Evolutionary conservation across 1,140 invertebrate species (phyloP).

Genomic region (Zeugodacus cucurbitae): DNA sequence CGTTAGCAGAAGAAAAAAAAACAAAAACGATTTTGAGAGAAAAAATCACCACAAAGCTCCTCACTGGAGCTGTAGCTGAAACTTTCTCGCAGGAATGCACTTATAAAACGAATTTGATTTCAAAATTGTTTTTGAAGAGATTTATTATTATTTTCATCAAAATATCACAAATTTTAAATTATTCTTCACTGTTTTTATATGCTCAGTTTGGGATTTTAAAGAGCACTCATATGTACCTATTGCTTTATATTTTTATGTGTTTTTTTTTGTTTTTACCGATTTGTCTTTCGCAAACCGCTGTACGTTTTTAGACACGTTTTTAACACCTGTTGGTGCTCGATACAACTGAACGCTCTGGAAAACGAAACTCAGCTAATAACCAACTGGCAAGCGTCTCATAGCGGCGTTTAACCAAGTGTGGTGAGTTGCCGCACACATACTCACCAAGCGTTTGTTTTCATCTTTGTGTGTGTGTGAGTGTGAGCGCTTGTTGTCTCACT

Average conservation of each 20-base stretch:
- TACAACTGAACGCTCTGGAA: conserved; percentile 43
- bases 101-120: not conserved
- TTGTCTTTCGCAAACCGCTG: not conserved
- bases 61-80: not conserved
- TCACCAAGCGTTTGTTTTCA: too few species aligned
- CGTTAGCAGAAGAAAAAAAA: not conserved
- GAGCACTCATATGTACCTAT: not conserved
- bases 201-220: not conserved
- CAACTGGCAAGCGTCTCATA: not conserved
- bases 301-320: conserved; percentile 43
- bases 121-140: not conserved
- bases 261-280: conserved; percentile 20
- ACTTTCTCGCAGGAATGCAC: not conserved
- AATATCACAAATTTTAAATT: not conserved
- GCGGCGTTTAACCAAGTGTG: conserved; percentile 20
- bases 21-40: not conserved
- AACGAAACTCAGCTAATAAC: conserved; percentile 42
- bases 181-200: not conserved
- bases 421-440: not conserved
- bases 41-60: not conserved
- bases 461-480: not conserved
- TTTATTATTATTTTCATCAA: not conserved
- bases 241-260: too few species aligned
- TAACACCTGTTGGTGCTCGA: conserved; percentile 47
- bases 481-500: not conserved